phyloP scores from a whole-genome alignment of 2,113 vertebrate species.

The Grallaria varia region DNA sequence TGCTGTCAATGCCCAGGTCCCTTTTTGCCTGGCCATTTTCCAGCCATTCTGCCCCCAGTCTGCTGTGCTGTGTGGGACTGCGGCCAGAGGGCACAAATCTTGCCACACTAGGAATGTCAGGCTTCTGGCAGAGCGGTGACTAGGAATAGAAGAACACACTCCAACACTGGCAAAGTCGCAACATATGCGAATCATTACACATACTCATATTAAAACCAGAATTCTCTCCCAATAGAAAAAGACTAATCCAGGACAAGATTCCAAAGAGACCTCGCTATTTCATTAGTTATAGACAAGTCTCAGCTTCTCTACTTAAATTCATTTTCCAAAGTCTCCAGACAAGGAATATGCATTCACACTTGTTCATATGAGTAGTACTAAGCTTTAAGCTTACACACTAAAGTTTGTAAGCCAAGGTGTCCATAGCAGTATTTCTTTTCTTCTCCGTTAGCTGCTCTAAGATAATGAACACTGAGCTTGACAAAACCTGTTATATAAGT shows the following conservation, averaged over 20 bases:
- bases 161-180: neutral
- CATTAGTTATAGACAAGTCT: neutral
- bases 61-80: no score
- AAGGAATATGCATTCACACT: neutral
- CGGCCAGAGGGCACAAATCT: neutral
- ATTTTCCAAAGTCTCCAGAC: neutral
- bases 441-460: neutral
- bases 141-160: neutral
- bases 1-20: no score
- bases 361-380: neutral
- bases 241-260: neutral
- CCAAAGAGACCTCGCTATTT: neutral
- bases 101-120: neutral
- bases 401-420: neutral
- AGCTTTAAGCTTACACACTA: neutral
- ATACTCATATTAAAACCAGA: neutral
- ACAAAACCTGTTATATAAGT: neutral
- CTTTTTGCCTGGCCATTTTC: no score
- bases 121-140: neutral
- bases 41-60: no score
- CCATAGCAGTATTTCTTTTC: neutral
- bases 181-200: neutral
- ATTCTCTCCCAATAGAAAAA: neutral
- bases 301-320: neutral
- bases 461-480: neutral